Conservation (phyloP, 2,888 invertebrate species). For the Hirtodrosophila confusa region DNA sequence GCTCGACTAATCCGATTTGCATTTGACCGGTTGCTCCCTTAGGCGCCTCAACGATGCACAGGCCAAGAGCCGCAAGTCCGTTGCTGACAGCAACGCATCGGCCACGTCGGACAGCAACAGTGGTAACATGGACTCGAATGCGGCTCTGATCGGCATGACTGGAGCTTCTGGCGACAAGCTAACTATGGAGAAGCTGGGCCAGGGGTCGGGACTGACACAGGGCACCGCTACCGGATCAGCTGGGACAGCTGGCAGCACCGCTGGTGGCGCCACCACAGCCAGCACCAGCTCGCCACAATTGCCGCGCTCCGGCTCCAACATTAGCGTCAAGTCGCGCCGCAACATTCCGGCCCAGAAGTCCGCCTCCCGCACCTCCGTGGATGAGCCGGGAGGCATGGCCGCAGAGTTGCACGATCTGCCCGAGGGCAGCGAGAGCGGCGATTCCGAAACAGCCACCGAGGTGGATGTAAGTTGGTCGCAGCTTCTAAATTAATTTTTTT, state of each 20-base stretch:
- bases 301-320: conserved; percentile 85
- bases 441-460: conserved; percentile 89
- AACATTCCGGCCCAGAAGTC: conserved; percentile 85
- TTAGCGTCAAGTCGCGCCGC: conserved; percentile 86
- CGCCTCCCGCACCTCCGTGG: conserved; percentile 86
- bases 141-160: conserved; percentile 54
- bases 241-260: conserved; percentile 30
- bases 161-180: conserved; percentile 61
- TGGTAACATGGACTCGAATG: conserved; percentile 77
- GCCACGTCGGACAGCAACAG: conserved; percentile 82
- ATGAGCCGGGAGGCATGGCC: conserved; percentile 84
- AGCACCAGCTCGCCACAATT: conserved; percentile 83
- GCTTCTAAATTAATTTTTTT: no score
- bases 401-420: conserved; percentile 85
- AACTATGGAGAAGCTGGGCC: conserved; percentile 35
- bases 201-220: conserved; percentile 6
- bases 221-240: not conserved
- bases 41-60: conserved; percentile 84
- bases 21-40: not conserved
- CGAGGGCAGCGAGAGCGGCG: conserved; percentile 87
- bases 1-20: not conserved
- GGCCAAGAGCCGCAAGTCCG: conserved; percentile 83
- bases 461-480: conserved; percentile 86
- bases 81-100: conserved; percentile 81
- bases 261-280: conserved; percentile 54